Evolutionary conservation across 2,797 vertebrate species (phyloP), one percentile per base, ranked within the genome.

Genomic region (Tiaroga cobitis): DNA sequence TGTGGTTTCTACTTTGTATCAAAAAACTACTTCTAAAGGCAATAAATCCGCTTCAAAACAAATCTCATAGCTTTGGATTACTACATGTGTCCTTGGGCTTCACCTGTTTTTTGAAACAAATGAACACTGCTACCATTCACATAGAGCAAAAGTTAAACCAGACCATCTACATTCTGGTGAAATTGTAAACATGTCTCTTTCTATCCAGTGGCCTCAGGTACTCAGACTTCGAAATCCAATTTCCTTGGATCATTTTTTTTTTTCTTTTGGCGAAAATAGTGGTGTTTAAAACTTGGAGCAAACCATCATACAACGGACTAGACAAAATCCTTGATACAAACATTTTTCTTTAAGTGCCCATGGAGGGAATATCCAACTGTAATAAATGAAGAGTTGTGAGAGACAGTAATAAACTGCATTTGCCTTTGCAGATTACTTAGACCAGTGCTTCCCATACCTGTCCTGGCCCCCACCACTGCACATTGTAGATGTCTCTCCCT

Each of bases 281-380:
- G 59, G 81, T 4, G 83, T 85, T 84, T 85, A 73, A 72, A 79
- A 78, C 46, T 51, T n/a, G 69, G 69, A 87, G 46, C 49, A 80
- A 73, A 85, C 54, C 43, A 21, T 69, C 88, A 88, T 59, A 81
- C 85, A 26, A 29, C 29, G 24, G 61, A 67, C 51, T 34, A 32
- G 61, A 67, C 51, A 6, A 87, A 90, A 78, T 85, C 56, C 85
- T n/a, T 51, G 87, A 85, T 86, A 90, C 91, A 89, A 88, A 87
- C 63, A 61, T 85, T 69, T 89, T 86, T 90, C 89, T 89, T 83
- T 26, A 88, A 72, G 85, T 86, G 92, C 92, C 91, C 86, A 89
- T 93, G 87, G 82, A 90, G 91, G 89, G 21, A 1, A 88, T 49
- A 89, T 91, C 91, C 90, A 80, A 90, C 87, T 87, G 80, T 88